A percentile compares a stretch with the other conserved stretches of the same genome.
Conservation (phyloP, 2,888 invertebrate genomes). For the Pseudanteris insignis region DNA sequence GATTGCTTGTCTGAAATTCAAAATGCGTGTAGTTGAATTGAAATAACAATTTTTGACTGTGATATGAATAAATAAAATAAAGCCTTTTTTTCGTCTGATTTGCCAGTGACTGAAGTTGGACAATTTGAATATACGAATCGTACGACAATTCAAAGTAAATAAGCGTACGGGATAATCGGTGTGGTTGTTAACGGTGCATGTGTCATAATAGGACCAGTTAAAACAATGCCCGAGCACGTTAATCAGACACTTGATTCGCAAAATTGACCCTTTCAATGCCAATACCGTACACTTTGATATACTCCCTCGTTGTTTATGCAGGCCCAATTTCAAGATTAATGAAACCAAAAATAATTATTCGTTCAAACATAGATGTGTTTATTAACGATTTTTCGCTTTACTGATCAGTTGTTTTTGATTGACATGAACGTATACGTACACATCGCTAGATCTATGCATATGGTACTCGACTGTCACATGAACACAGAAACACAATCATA, state of each 20-base stretch:
- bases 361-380: conserved; percentile 60
- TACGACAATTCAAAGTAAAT: no score
- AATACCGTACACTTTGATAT: conserved; percentile 30
- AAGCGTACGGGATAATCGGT: no score
- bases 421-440: conserved; percentile 33
- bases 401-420: conserved; percentile 53
- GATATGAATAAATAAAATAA: no score
- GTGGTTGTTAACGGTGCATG: no score
- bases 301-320: conserved; percentile 42
- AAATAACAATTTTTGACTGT: no score
- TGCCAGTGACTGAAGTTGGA: no score
- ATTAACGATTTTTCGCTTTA: conserved; percentile 62
- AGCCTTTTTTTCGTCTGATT: conserved; percentile 6
- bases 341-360: conserved; percentile 63
- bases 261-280: conserved; percentile 24
- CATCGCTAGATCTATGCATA: conserved; percentile 17
- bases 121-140: no score
- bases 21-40: no score
- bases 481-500: conserved; percentile 47
- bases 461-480: conserved; percentile 41
- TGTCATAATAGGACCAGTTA: conserved; percentile 2
- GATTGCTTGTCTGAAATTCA: no score
- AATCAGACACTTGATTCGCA: conserved; percentile 16
- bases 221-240: conserved; percentile 16
- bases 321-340: conserved; percentile 52